Percentiles rank a stretch among this genome's conserved stretches.
phyloP scores from a whole-genome alignment of 2,888 invertebrate genomes.

The Agonopterix subpropinquella region DNA sequence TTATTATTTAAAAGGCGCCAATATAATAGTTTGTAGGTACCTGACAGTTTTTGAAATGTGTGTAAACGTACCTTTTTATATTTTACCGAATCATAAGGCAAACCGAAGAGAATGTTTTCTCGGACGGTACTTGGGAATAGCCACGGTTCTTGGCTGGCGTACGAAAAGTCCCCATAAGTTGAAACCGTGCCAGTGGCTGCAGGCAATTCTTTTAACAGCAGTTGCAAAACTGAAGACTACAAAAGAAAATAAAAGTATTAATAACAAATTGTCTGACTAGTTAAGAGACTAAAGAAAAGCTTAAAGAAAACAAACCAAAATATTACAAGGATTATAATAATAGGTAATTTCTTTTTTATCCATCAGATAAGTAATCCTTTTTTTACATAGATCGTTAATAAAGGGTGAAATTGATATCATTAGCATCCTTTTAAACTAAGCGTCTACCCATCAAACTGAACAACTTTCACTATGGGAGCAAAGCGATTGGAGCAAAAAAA shows the following conservation, averaged over 20 bases:
- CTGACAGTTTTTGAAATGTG: not conserved
- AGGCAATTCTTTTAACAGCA: conserved; percentile 83
- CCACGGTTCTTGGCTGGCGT: conserved; percentile 92
- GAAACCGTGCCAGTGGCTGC: conserved; percentile 77
- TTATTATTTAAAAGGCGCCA: not conserved
- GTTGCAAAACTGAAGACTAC: conserved; percentile 79
- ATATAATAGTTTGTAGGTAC: not conserved
- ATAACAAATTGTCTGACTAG: not conserved
- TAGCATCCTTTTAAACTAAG: too few relatives aligned
- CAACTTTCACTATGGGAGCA: too few relatives aligned
- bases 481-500: too few relatives aligned
- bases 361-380: too few relatives aligned
- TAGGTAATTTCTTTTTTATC: too few relatives aligned
- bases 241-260: conserved; percentile 20
- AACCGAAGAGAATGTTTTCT: conserved; percentile 92
- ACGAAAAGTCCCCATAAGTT: conserved; percentile 79
- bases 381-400: too few relatives aligned
- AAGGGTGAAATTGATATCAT: too few relatives aligned
- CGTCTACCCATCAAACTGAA: too few relatives aligned
- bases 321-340: not conserved
- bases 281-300: not conserved
- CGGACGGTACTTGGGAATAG: conserved; percentile 84
- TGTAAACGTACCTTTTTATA: conserved; percentile 61
- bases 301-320: not conserved
- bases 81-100: conserved; percentile 75